Percentiles rank a stretch among this genome's conserved stretches.
Evolutionary conservation across 2,113 vertebrate genomes (phyloP).

Genomic region (Probosciger aterrimus): DNA sequence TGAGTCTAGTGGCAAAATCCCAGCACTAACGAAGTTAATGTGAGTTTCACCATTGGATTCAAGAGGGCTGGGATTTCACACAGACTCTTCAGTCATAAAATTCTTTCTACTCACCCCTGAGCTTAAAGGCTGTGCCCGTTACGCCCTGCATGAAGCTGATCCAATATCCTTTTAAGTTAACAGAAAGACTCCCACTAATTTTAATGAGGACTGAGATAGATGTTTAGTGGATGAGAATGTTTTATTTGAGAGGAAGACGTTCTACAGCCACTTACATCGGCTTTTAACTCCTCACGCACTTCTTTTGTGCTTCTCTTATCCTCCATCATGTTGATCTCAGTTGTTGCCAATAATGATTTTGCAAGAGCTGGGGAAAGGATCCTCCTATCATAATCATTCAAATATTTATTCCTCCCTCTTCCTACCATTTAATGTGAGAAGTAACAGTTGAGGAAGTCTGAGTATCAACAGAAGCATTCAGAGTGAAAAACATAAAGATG

Average conservation of each 20-base stretch:
- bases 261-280: not conserved
- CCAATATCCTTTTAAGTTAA: conserved; percentile 19
- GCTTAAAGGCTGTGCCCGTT: conserved; percentile 17
- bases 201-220: conserved; percentile 20
- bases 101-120: conserved; percentile 27
- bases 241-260: not conserved
- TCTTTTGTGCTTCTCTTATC: not conserved
- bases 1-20: conserved; percentile 24
- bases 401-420: not conserved
- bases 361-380: not conserved
- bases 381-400: not conserved
- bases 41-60: not conserved
- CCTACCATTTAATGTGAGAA: not conserved
- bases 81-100: conserved; percentile 2
- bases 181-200: conserved; percentile 18
- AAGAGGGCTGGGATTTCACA: not conserved
- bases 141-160: not conserved
- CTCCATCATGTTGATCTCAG: not conserved
- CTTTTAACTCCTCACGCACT: not conserved
- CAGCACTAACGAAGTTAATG: not conserved
- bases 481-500: not conserved
- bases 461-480: not conserved
- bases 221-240: not conserved
- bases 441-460: not conserved
- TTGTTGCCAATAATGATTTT: not conserved